A percentile compares a stretch with the other conserved stretches of the same genome.
These are phyloP conservation scores for Plagodis dolabraria DNA, from an alignment of 2,888 invertebrate species.

Conservation along the genomic window DNA sequence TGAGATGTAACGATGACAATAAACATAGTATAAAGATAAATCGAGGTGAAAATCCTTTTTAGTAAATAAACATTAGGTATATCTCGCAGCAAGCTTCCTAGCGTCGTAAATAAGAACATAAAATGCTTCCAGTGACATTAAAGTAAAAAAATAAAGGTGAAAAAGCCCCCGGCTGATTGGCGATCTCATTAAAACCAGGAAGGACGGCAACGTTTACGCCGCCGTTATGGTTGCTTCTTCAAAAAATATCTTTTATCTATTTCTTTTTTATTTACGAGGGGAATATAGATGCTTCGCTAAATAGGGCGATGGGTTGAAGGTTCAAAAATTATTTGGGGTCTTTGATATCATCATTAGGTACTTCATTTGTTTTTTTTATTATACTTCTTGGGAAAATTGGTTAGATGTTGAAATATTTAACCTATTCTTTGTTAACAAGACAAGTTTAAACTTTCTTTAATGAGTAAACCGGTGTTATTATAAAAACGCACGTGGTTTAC, in stretches of 20 bases:
- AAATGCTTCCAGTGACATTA: constrained; percentile 30
- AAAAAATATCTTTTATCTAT: constrained; percentile 39
- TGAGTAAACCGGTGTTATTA: too few species aligned
- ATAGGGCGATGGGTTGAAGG: background rate
- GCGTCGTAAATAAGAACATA: constrained; percentile 19
- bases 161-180: constrained; percentile 58
- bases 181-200: constrained; percentile 79
- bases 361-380: too few species aligned
- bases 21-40: too few species aligned
- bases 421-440: too few species aligned
- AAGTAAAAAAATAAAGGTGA: constrained; percentile 40
- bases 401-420: too few species aligned
- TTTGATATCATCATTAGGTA: too few species aligned
- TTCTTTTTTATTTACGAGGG: constrained; percentile 32
- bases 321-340: background rate
- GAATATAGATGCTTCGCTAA: constrained; percentile 16
- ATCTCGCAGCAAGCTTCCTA: constrained; percentile 3
- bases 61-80: constrained; percentile 6
- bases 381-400: too few species aligned
- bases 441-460: too few species aligned
- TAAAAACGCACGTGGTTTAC: too few species aligned
- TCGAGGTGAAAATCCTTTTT: background rate
- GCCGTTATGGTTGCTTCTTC: constrained; percentile 44
- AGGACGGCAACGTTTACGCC: constrained; percentile 61
- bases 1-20: too few species aligned